These are phyloP conservation scores for Trematocara stigmaticum DNA, from an alignment of 2,113 vertebrate genomes.

Conservation along the genomic window DNA sequence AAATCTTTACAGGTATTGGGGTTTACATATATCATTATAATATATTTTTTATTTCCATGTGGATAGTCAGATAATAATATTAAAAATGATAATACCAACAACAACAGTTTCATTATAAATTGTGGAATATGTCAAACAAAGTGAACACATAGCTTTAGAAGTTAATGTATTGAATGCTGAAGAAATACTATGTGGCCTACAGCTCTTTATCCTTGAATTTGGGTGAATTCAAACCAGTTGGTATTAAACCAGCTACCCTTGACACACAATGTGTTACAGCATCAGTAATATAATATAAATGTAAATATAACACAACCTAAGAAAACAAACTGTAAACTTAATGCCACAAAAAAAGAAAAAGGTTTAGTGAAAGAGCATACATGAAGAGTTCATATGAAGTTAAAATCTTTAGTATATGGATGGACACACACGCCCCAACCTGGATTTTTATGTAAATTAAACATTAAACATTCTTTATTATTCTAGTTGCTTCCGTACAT, in stretches of 20 bases:
- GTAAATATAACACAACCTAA: neutral
- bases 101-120: neutral
- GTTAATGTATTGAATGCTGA: neutral
- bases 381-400: neutral
- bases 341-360: no score
- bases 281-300: no score
- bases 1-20: neutral
- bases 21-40: neutral
- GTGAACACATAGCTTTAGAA: neutral
- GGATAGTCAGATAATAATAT: neutral
- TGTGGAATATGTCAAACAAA: neutral
- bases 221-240: neutral
- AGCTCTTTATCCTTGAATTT: neutral
- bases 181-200: neutral
- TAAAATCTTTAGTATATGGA: neutral
- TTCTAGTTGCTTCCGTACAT: no score
- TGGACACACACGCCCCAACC: neutral
- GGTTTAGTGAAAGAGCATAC: neutral
- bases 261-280: neutral
- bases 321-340: neutral
- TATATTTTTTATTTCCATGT: neutral
- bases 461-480: no score
- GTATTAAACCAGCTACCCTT: neutral
- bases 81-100: neutral
- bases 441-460: no score